phyloP scores from a whole-genome alignment of 2,797 vertebrate species.

The Acipenser transmontanus region DNA sequence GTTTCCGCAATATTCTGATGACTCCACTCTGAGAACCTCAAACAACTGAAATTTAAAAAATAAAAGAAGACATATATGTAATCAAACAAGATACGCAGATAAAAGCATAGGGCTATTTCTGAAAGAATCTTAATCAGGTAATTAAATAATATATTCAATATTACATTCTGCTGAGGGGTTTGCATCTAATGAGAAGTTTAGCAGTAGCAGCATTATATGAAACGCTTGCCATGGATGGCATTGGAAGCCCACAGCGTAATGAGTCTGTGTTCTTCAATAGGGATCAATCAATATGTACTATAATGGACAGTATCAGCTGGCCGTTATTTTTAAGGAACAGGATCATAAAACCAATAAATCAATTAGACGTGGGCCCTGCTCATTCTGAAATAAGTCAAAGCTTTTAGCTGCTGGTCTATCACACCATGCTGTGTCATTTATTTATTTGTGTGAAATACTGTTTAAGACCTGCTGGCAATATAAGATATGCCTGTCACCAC shows the following conservation, averaged over 20 bases:
- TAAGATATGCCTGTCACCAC: background rate
- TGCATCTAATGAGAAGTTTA: slow-evolving; percentile 61
- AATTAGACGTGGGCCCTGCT: background rate
- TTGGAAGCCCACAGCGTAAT: background rate
- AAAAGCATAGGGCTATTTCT: background rate
- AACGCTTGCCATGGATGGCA: background rate
- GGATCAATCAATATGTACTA: background rate
- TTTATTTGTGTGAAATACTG: slow-evolving; percentile 20
- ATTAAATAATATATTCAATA: slow-evolving; percentile 60
- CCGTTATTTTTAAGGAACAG: background rate
- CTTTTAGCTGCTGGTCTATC: slow-evolving; percentile 7
- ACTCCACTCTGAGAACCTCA: too few species aligned
- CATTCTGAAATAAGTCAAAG: background rate
- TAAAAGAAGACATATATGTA: too few species aligned
- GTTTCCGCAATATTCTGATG: too few species aligned
- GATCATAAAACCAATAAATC: slow-evolving; percentile 1
- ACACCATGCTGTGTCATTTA: slow-evolving; percentile 7
- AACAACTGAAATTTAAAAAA: too few species aligned
- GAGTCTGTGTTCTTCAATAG: background rate
- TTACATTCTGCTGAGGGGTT: slow-evolving; percentile 56
- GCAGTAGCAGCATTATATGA: slow-evolving; percentile 41
- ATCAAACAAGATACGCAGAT: too few species aligned
- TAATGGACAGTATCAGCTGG: background rate
- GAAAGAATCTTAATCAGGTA: slow-evolving; percentile 51
- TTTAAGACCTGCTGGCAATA: slow-evolving; percentile 23